phyloP scores from a whole-genome alignment of 2,888 invertebrate genomes.

The Caenorhabditis plicata region DNA sequence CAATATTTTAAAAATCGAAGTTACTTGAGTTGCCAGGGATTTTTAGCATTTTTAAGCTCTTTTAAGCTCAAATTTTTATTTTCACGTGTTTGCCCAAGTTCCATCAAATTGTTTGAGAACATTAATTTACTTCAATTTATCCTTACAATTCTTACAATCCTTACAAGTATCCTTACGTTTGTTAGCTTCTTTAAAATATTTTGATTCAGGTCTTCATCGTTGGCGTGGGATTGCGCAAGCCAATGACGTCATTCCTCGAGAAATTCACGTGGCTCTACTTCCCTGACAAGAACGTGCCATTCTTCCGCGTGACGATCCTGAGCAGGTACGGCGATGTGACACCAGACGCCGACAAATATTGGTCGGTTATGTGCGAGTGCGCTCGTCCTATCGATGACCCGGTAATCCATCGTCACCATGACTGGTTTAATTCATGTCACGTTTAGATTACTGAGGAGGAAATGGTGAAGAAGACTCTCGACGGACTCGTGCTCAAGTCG shows the following conservation, averaged over 20 bases:
- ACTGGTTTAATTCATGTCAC: too few relatives aligned
- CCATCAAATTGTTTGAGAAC: too few relatives aligned
- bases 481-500: slow-evolving; percentile 59
- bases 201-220: slow-evolving; percentile 61
- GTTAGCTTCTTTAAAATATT: too few relatives aligned
- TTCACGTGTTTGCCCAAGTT: too few relatives aligned
- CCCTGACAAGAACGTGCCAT: slow-evolving; percentile 62
- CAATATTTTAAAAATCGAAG: too few relatives aligned
- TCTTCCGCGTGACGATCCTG: slow-evolving; percentile 64
- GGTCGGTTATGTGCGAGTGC: slow-evolving; percentile 66
- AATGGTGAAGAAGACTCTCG: slow-evolving; percentile 54
- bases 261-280: slow-evolving; percentile 65
- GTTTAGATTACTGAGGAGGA: slow-evolving; percentile 53
- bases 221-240: slow-evolving; percentile 60
- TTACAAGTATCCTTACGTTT: too few relatives aligned
- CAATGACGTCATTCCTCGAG: slow-evolving; percentile 59
- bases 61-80: too few relatives aligned
- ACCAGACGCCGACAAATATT: slow-evolving; percentile 61
- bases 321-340: slow-evolving; percentile 63
- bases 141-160: too few relatives aligned
- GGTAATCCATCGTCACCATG: slow-evolving; percentile 17
- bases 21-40: too few relatives aligned
- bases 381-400: slow-evolving; percentile 58
- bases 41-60: too few relatives aligned
- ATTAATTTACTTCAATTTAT: too few relatives aligned